phyloP scores from a whole-genome alignment of 2,113 vertebrate genomes.

The Trogon surrucura region DNA sequence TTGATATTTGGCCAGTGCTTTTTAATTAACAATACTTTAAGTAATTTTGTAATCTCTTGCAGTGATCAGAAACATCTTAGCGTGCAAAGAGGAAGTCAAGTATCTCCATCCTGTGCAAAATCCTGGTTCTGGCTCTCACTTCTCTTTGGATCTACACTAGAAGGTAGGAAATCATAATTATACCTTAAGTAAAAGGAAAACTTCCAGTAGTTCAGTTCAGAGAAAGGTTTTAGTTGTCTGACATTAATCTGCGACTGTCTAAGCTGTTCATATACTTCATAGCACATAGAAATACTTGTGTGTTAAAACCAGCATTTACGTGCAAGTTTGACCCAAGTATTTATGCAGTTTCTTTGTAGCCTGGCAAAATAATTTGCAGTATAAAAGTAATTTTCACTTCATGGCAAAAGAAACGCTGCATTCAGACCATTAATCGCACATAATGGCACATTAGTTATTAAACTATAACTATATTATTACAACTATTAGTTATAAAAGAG shows the following conservation, averaged over 20 bases:
- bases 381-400: not conserved
- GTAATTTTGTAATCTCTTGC: not conserved
- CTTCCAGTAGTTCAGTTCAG: not conserved
- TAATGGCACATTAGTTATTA: not conserved
- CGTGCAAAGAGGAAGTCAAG: not conserved
- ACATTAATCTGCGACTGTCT: not conserved
- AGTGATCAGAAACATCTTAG: not conserved
- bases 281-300: not conserved
- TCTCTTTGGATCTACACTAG: not conserved
- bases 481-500: not conserved
- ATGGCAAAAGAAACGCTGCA: not conserved
- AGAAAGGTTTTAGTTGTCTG: not conserved
- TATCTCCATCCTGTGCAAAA: not conserved
- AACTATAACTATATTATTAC: not conserved
- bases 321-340: not conserved
- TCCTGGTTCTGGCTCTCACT: not conserved
- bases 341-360: not conserved
- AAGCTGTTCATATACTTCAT: not conserved
- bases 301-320: not conserved
- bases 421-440: not conserved
- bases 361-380: not conserved
- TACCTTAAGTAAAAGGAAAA: not conserved
- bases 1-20: not conserved
- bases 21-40: not conserved
- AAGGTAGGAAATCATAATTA: not conserved